Conservation (phyloP, 1,140 invertebrate genomes). For the Drosophila sproati region DNA sequence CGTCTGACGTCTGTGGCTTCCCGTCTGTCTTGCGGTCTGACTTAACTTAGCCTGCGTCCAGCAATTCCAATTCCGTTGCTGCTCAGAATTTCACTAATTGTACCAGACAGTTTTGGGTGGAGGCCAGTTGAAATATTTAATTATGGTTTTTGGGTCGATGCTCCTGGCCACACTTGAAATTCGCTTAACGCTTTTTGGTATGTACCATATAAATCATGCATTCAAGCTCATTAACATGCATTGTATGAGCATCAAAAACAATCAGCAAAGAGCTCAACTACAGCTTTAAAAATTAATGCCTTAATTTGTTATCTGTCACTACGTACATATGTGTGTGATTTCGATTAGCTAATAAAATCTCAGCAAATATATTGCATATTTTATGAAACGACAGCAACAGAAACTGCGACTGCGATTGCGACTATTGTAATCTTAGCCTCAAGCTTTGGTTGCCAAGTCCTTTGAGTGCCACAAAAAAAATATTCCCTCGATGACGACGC, state of each 20-base stretch:
- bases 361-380: slow-evolving; percentile 61
- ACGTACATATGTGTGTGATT: slow-evolving; percentile 21
- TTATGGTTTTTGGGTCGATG: slow-evolving; percentile 58
- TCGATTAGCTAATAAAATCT: slow-evolving; percentile 75
- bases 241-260: slow-evolving; percentile 14
- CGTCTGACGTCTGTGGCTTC: not conserved
- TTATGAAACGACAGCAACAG: slow-evolving; percentile 50
- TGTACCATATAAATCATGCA: slow-evolving; percentile 3
- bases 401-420: slow-evolving; percentile 18
- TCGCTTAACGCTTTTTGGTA: not conserved
- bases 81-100: slow-evolving; percentile 71
- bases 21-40: slow-evolving; percentile 9
- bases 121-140: slow-evolving; percentile 67
- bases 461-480: slow-evolving; percentile 47
- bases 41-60: slow-evolving; percentile 4
- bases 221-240: slow-evolving; percentile 15
- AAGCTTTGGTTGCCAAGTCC: slow-evolving; percentile 17
- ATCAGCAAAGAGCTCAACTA: slow-evolving; percentile 39
- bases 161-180: slow-evolving; percentile 13
- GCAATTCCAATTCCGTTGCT: slow-evolving; percentile 44
- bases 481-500: slow-evolving; percentile 25
- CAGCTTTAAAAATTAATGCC: slow-evolving; percentile 42
- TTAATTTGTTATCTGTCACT: slow-evolving; percentile 32
- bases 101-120: slow-evolving; percentile 40
- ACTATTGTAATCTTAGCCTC: slow-evolving; percentile 50